phyloP scores from a whole-genome alignment of 1,140 invertebrate species.

The Fopius arisanus region DNA sequence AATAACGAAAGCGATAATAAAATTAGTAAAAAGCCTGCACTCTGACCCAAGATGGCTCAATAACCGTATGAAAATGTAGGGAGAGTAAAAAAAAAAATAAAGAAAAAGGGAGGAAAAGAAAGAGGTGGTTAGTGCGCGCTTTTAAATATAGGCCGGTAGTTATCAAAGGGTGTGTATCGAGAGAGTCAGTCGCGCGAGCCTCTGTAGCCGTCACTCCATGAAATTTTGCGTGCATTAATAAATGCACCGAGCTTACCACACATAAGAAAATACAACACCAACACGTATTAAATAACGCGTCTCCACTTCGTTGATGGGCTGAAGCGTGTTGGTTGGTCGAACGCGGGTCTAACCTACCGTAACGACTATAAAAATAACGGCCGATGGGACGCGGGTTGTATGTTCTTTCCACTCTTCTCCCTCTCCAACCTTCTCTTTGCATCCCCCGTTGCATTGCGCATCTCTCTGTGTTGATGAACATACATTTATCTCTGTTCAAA shows the following conservation, averaged over 20 bases:
- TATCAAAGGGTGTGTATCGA: constrained; percentile 37
- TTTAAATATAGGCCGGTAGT: constrained; percentile 40
- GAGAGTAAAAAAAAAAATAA: constrained; percentile 7
- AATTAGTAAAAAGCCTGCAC: background rate
- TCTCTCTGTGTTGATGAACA: constrained; percentile 3
- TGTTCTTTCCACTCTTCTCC: background rate
- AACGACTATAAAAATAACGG: constrained; percentile 62
- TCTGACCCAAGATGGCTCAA: background rate
- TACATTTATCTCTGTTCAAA: background rate
- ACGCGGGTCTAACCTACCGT: constrained; percentile 58
- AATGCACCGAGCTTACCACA: constrained; percentile 45
- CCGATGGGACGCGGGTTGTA: constrained; percentile 28
- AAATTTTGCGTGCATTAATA: constrained; percentile 62
- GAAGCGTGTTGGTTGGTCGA: constrained; percentile 49
- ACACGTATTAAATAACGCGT: constrained; percentile 2
- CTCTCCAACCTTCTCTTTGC: background rate
- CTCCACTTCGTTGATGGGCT: constrained; percentile 27
- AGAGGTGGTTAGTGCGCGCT: constrained; percentile 28
- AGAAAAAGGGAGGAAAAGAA: constrained; percentile 17
- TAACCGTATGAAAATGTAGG: background rate
- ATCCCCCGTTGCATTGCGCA: background rate
- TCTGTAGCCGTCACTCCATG: constrained; percentile 47
- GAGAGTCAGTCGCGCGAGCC: constrained; percentile 26
- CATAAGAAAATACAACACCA: constrained; percentile 23
- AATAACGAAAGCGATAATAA: no score